Evolutionary conservation across 1,140 invertebrate genomes (phyloP), one percentile per base, ranked within the genome.

Genomic region (Aradophagus sp.): DNA sequence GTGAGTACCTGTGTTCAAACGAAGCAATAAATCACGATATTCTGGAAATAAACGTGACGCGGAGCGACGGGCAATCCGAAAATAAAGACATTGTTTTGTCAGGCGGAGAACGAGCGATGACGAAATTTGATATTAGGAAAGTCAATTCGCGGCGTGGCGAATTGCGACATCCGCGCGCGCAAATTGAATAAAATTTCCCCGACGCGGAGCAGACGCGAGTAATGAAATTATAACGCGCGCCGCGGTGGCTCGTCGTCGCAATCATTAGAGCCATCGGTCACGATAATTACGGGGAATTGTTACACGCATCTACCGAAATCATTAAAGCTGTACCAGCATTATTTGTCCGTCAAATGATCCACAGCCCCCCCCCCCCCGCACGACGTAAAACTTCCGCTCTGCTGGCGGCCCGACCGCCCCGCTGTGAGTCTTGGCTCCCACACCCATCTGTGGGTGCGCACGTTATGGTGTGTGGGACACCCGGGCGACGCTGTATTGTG

Each of bases 11-110:
- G 16, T 39, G 6, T 34, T 12, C 2, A 39, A 41, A 41, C 3
- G 8, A 26, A 36, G 13, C 19, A 27, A 27, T 16, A 44, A 56
- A 34, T 42, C 52, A 44, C 44, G 38, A 16, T 47, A 36, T 27
- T 8, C 15, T 32, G 55, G 39, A 39, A 59, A 59, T 27, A 45
- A 39, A n/a, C 17, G 0, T 5, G 11, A 45, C 32, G 23, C n/a
- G n/a, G n/a, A 35, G n/a, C 20, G 31, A 53, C 23, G 50, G 16
- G 38, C 38, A 17, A 61, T 61, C 56, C 56, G 44, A 61, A 61
- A 61, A 61, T 61, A n/a, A 61, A 61, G 56, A 50, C 56, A 50
- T 61, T 61, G 45, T 61, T 42, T 50, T 48, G 55, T 59, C 35
- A 59, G 44, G 19, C 39, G 10, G 26, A 1, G 32, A 17, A 3